A percentile compares a stretch with the other conserved stretches of the same genome.
Evolutionary conservation across 2,797 vertebrate species (phyloP).

Genomic region (Channa striata): DNA sequence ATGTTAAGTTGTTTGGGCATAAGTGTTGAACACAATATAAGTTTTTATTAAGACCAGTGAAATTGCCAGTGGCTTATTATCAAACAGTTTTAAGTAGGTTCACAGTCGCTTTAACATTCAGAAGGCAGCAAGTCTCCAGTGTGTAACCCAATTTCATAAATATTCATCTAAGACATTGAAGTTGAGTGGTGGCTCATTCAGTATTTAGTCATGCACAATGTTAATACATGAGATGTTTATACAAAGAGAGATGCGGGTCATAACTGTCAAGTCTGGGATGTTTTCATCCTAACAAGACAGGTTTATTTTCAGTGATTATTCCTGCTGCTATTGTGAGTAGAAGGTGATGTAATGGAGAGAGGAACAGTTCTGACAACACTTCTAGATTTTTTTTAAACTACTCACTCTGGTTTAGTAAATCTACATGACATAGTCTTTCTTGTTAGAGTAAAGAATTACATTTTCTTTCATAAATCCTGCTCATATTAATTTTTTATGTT

Average conservation of each 20-base stretch:
- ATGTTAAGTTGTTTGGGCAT: not conserved
- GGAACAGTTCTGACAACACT: not conserved
- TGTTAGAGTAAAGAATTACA: not conserved
- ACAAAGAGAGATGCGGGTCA: slow-evolving; percentile 27
- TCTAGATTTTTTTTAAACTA: not conserved
- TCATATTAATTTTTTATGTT: no score
- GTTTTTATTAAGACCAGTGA: slow-evolving; percentile 22
- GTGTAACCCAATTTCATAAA: slow-evolving; percentile 49
- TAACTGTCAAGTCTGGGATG: slow-evolving; percentile 30
- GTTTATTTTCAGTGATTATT: slow-evolving; percentile 18
- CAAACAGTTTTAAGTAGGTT: slow-evolving; percentile 37
- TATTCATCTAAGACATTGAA: slow-evolving; percentile 56
- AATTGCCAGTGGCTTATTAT: slow-evolving; percentile 34
- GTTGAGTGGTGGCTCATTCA: slow-evolving; percentile 54
- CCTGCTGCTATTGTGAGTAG: slow-evolving; percentile 5
- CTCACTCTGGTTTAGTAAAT: not conserved
- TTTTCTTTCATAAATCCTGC: not conserved
- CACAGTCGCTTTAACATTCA: slow-evolving; percentile 51
- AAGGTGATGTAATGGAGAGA: not conserved
- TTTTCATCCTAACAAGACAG: slow-evolving; percentile 35
- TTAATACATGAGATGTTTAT: slow-evolving; percentile 48
- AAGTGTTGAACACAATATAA: slow-evolving; percentile 11
- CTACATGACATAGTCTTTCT: no score
- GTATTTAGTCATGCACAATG: slow-evolving; percentile 49
- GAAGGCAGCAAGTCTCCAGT: slow-evolving; percentile 41